Base-by-base conservation (phyloP, 2,113 vertebrate species). In the Scomber japonicus region DNA sequence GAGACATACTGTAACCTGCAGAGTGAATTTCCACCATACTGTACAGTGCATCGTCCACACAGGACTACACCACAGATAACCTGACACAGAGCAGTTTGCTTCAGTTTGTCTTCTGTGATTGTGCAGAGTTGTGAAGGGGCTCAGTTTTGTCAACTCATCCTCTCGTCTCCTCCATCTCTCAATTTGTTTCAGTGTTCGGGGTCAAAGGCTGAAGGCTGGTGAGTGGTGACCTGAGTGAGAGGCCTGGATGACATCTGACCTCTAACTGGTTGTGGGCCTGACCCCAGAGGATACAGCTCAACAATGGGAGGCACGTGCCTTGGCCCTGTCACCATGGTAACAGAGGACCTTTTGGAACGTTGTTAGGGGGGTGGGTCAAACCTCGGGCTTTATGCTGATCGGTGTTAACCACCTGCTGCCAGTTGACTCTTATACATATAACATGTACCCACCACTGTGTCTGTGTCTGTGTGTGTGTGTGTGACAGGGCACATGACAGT, bases 271-370 rank as follows among this genome's bases (percentile, higher is more conserved):
- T 94, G 94, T 96, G 94, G 90, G 88, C 95, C 93, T 93, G 95
- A 95, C 95, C 94, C 90, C 89, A 83, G 95, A 96, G 95, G 95
- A 95, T 95, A 94, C 91, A 64, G 86, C 92, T 92, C 93, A 96
- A 97, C 96, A 97, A 97, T 96, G 93, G 83, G 69, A 95, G 97
- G 95, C 96, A 96, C 96, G 95, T 97, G 96, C 96, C 96, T 88
- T 89, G 95, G 95, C 95, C 95, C 87, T 44, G 95, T 98, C 95
- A 78, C 96, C 94, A 95, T 86, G 96, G 96, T 92, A 96, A 97
- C 96, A 2, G 88, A 92, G 93, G 93, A 95, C 95, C 95, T 95
- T 94, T 94, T 88, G 63, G 94, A 94, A 93, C 81, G 0, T 78
- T 63, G 16, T 27, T 27, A 13, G 67, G 81, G 87, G 66, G 61